These are phyloP conservation scores for Jordanella pulchra DNA, from an alignment of 2,797 vertebrate genomes.

Conservation along the genomic window DNA sequence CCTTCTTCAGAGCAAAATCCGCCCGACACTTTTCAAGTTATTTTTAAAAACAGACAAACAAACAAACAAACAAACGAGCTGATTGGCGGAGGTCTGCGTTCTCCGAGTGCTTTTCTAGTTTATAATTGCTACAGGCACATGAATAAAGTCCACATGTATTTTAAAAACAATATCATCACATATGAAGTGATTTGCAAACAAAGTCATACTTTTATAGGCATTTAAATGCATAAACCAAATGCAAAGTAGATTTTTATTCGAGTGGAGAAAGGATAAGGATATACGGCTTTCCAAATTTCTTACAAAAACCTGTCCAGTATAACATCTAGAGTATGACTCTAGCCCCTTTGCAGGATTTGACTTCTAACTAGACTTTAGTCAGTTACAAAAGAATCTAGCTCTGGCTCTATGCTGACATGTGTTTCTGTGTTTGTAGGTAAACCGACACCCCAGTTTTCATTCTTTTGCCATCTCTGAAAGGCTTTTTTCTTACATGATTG, in stretches of 20 bases:
- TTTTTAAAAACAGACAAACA: no score
- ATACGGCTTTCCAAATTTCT: background rate
- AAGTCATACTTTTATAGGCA: background rate
- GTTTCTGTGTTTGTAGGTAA: background rate
- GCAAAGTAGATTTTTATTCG: background rate
- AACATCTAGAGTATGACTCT: background rate
- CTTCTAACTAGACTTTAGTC: no score
- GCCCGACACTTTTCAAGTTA: no score
- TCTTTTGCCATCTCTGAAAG: background rate
- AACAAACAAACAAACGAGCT: no score
- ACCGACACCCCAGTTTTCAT: background rate
- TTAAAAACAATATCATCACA: slow-evolving; percentile 28
- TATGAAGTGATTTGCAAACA: background rate
- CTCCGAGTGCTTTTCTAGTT: no score
- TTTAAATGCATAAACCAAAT: background rate
- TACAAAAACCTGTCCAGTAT: background rate
- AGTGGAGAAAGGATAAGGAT: background rate
- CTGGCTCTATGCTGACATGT: background rate
- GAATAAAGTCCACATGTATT: slow-evolving; percentile 29
- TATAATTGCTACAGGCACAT: slow-evolving; percentile 22
- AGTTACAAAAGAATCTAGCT: no score
- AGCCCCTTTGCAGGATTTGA: background rate
- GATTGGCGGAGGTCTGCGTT: no score
- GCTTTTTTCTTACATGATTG: background rate
- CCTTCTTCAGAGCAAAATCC: no score